Conservation (phyloP, 2,797 vertebrate species). For the Lithobates sylvaticus region DNA sequence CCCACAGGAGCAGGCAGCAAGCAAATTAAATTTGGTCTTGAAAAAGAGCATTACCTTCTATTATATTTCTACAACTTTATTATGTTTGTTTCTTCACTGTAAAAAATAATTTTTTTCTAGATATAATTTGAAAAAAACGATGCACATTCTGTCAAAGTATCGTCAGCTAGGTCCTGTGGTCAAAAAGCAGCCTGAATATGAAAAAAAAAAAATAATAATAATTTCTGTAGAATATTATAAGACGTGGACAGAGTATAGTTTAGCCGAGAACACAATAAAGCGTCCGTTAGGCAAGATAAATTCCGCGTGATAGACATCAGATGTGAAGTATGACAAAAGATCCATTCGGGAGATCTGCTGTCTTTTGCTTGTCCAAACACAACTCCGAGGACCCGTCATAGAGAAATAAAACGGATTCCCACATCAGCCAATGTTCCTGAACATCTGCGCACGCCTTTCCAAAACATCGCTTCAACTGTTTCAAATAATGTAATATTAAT, state of each 20-base stretch:
- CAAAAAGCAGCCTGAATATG: background rate
- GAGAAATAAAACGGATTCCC: constrained; percentile 2
- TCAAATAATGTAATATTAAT: constrained; percentile 4
- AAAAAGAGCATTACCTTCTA: no score
- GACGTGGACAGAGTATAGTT: background rate
- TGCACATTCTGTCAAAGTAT: no score
- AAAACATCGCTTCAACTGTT: constrained; percentile 40
- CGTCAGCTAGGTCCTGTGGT: no score
- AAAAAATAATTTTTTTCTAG: no score
- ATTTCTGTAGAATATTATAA: background rate
- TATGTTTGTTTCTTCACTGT: no score
- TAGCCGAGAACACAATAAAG: background rate
- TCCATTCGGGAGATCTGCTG: constrained; percentile 3
- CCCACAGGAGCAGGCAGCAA: no score
- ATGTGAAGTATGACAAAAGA: background rate
- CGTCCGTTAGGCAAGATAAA: background rate
- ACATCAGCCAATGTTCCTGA: constrained; percentile 45
- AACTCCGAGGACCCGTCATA: background rate
- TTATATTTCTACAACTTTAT: no score
- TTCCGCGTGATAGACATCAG: background rate
- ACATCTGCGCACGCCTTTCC: constrained; percentile 68
- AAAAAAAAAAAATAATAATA: background rate
- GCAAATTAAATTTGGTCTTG: no score
- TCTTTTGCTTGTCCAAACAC: constrained; percentile 4
- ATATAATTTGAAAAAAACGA: no score